A percentile compares a stretch with the other conserved stretches of the same genome.
phyloP scores from a whole-genome alignment of 2,113 vertebrate species.

The Dromaius novaehollandiae region DNA sequence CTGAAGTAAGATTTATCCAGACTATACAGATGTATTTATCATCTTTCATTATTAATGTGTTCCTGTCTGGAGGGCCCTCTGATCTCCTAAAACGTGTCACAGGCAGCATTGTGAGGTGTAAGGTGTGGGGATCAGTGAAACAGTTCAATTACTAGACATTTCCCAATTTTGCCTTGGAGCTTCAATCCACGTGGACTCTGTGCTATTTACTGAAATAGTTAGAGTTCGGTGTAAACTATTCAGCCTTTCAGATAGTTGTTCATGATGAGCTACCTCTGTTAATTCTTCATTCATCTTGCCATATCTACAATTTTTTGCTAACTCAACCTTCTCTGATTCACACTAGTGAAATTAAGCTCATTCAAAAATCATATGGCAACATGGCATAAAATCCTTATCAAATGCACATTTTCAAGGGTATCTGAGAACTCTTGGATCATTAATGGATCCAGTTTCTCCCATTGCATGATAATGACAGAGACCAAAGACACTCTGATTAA shows the following conservation, averaged over 20 bases:
- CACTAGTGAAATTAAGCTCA: not conserved
- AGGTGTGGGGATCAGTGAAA: not conserved
- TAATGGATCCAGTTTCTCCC: not conserved
- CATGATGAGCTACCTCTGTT: not conserved
- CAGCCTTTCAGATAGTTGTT: not conserved
- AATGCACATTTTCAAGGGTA: not conserved
- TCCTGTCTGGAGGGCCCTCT: not conserved
- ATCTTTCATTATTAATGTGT: not conserved
- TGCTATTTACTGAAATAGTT: not conserved
- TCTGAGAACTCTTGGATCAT: not conserved
- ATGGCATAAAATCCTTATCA: slow-evolving; percentile 8
- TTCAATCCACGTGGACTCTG: not conserved
- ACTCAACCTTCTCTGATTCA: not conserved
- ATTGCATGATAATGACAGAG: not conserved
- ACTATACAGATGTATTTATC: not conserved
- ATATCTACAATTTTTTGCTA: not conserved
- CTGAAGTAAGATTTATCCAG: not conserved
- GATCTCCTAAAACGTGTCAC: not conserved
- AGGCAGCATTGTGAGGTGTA: not conserved
- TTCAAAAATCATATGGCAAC: not conserved
- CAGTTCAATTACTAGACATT: not conserved
- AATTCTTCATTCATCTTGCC: not conserved
- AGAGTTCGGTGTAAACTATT: not conserved
- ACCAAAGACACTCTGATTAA: not conserved
- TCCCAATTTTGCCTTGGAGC: not conserved